Conservation (phyloP, 1,140 invertebrate genomes). For the Rhyacophila brunnea region DNA sequence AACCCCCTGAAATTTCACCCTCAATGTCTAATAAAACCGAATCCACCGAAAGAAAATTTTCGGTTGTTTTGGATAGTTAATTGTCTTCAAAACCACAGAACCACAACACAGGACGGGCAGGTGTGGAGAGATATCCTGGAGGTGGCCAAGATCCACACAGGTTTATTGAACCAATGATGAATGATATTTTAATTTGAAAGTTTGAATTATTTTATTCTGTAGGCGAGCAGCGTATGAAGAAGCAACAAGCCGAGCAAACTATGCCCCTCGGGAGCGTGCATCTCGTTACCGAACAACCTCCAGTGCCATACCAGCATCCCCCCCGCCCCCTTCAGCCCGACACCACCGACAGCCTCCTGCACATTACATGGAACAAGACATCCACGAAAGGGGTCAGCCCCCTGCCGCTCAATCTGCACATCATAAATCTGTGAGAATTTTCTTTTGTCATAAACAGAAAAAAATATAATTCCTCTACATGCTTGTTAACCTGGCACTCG, state of each 20-base stretch:
- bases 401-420: neutral
- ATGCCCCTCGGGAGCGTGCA: conserved; percentile 3
- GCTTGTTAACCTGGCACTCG: too few species aligned
- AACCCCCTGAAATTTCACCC: too few species aligned
- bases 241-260: neutral
- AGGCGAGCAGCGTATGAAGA: conserved; percentile 18
- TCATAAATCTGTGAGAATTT: conserved; percentile 16
- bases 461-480: neutral
- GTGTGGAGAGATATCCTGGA: too few species aligned
- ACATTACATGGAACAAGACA: neutral
- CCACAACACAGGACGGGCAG: too few species aligned
- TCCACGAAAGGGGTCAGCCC: neutral
- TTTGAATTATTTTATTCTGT: too few species aligned
- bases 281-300: neutral
- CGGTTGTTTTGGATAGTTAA: too few species aligned
- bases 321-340: neutral
- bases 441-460: neutral
- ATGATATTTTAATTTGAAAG: too few species aligned
- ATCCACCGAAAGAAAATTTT: too few species aligned
- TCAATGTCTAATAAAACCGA: too few species aligned
- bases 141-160: too few species aligned
- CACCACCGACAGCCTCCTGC: neutral
- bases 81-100: too few species aligned
- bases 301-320: neutral
- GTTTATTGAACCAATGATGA: too few species aligned